Base-by-base conservation (phyloP, 2,888 invertebrate genomes). In the Reticulitermes lucifugus region DNA sequence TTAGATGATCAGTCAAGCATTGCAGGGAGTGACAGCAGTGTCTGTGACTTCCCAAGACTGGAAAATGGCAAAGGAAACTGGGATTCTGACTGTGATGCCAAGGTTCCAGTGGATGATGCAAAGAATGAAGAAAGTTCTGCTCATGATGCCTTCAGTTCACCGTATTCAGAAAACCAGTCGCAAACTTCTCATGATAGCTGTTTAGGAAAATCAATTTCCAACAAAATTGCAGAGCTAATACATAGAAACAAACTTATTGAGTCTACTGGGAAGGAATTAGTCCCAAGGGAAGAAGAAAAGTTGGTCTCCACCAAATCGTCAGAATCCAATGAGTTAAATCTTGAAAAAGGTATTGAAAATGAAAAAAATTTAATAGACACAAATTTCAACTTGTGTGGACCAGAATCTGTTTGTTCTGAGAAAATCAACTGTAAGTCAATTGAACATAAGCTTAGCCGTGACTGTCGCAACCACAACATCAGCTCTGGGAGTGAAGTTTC, bases 1-100 rank as follows among this genome's bases (percentile, higher is more conserved):
- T 70, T 84, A 35, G 84, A 84, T 51, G 84, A 84, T 43, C 84
- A 59, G 41, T 46, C 77, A 18, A 85, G 81, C n/a, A 51, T 85
- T 73, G 77, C 86, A 22, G 86, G 73, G 41, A 86, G 86, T 71
- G 86, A 86, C n/a, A 71, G 73, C n/a, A 84, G 86, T 82, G 77
- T 79, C 55, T 51, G 59, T 46, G 79, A 85, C 29, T 60, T 25
- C 25, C 70, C 81, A 65, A 60, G 35, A 65, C 5, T 81, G 12
- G 81, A 81, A 81, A 81, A 81, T 81, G 81, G 70, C 21, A 81
- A 70, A 70, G 18, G 18, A 65, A 81, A n/a, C 25, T 81, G 81
- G 65, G 65, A 81, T 9, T 65, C 70, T n/a, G 81, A 65, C 43
- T 70, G 14, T 43, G 81, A 81, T 51, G n/a, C 70, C 25, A 83